Base-by-base conservation (phyloP, 2,888 invertebrate genomes). In the Ornithoptera alexandrae region DNA sequence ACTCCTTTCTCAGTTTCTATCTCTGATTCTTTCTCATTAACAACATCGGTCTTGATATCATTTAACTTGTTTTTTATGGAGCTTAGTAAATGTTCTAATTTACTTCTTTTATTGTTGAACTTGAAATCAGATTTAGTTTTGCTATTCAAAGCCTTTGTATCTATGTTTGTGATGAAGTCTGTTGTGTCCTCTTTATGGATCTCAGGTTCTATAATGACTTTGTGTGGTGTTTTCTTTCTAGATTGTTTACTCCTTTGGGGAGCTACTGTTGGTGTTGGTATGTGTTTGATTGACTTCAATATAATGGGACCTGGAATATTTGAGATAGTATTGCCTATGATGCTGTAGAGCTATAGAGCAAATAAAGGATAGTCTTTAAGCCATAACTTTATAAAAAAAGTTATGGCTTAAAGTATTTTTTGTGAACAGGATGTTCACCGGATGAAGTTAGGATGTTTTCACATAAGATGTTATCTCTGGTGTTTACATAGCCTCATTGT, bases 31-130 rank as follows among this genome's bases (percentile, higher is more conserved):
- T 74, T 73, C 65, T 63, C 53, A 42, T 8, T 24, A 42, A 42
- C 15, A 18, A 64, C 10, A 24, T 72, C 61, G 53, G 36, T 15
- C 30, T 70, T 70, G 15, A 62, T 7, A 22, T 68, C 60, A 62
- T 64, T 65, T 6, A 57, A 59, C 74, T 79, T 85, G 53, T 74
- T 81, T 75, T 84, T 88, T 18, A 90, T 82, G 69, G 77, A 82
- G 12, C 80, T 80, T 62, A 84, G 72, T 20, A 83, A 65, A 39
- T 71, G 71, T 78, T 91, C 90, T 50, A 92, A 71, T 75, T 90
- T 90, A 0, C 71, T 80, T 15, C 84, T 79, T 72, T 88, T 89
- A 12, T 81, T 80, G 1, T 78, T 74, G 53, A 87, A 86, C 71
- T 76, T 82, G 0, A 77, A 77, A 39, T 81, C 83, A 30, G 71